phyloP scores from a whole-genome alignment of 2,888 invertebrate genomes.

The Mongoloraphidia duomilia region DNA sequence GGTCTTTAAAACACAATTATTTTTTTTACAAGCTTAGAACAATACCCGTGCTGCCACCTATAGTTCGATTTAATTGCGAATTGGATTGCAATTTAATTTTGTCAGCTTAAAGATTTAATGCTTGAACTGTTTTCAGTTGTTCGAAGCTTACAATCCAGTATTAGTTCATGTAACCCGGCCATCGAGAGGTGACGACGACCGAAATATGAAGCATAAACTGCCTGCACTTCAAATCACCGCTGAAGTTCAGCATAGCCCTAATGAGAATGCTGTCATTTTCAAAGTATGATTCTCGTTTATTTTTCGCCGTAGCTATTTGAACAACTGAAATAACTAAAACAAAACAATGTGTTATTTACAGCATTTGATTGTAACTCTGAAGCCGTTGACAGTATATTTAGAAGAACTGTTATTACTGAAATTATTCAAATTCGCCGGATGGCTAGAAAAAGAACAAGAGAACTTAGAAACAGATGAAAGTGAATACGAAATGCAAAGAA shows the following conservation, averaged over 20 bases:
- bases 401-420: slow-evolving; percentile 77
- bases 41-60: too few species aligned
- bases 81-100: too few species aligned
- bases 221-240: slow-evolving; percentile 70
- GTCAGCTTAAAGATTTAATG: too few species aligned
- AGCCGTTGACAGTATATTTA: slow-evolving; percentile 70
- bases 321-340: background rate
- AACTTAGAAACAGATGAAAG: slow-evolving; percentile 49
- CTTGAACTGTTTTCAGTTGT: slow-evolving; percentile 46
- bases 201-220: slow-evolving; percentile 28
- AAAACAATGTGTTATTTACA: slow-evolving; percentile 22
- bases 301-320: too few species aligned
- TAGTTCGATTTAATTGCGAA: too few species aligned
- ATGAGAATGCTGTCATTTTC: slow-evolving; percentile 68
- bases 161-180: slow-evolving; percentile 56
- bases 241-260: slow-evolving; percentile 56
- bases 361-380: slow-evolving; percentile 66
- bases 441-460: slow-evolving; percentile 38
- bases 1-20: too few species aligned
- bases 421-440: slow-evolving; percentile 45
- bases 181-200: slow-evolving; percentile 31
- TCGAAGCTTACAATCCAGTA: slow-evolving; percentile 73
- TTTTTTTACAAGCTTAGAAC: too few species aligned
- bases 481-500: slow-evolving; percentile 65
- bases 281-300: slow-evolving; percentile 34